A percentile compares a stretch with the other conserved stretches of the same genome.
Evolutionary conservation across 2,888 invertebrate genomes (phyloP).

Genomic region (Apoda limacodes): DNA sequence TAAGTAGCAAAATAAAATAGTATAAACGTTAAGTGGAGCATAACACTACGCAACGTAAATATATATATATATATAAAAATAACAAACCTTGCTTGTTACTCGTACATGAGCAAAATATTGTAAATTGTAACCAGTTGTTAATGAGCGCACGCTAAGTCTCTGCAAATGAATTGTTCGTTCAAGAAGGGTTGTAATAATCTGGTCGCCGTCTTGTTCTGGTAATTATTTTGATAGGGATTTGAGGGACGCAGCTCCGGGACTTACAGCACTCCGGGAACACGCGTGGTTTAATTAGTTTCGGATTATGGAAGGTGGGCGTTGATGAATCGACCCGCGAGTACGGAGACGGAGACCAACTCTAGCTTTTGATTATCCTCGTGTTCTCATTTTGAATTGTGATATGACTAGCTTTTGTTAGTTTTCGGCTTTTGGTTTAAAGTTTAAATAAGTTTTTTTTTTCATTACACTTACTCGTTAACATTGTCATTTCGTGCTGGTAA

Average conservation of each 20-base stretch:
- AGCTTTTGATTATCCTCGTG: too few relatives aligned
- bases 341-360: too few relatives aligned
- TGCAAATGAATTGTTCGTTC: constrained; percentile 36
- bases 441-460: too few relatives aligned
- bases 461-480: too few relatives aligned
- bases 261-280: constrained; percentile 21
- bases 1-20: constrained; percentile 6
- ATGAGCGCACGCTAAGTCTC: constrained; percentile 27
- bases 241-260: constrained; percentile 26
- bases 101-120: too few relatives aligned
- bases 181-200: constrained; percentile 39
- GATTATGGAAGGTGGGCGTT: constrained; percentile 33
- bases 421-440: too few relatives aligned
- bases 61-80: constrained; percentile 1
- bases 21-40: constrained; percentile 10
- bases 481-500: too few relatives aligned
- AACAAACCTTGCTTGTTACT: too few relatives aligned
- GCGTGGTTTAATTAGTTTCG: constrained; percentile 54
- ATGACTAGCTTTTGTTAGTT: too few relatives aligned
- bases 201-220: constrained; percentile 28
- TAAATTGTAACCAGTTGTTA: constrained; percentile 10
- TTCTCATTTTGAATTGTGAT: too few relatives aligned
- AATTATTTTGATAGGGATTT: constrained; percentile 47
- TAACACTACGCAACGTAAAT: constrained; percentile 1
- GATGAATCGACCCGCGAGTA: constrained; percentile 37